phyloP scores from a whole-genome alignment of 2,888 invertebrate species.

The Octodonta nipae region DNA sequence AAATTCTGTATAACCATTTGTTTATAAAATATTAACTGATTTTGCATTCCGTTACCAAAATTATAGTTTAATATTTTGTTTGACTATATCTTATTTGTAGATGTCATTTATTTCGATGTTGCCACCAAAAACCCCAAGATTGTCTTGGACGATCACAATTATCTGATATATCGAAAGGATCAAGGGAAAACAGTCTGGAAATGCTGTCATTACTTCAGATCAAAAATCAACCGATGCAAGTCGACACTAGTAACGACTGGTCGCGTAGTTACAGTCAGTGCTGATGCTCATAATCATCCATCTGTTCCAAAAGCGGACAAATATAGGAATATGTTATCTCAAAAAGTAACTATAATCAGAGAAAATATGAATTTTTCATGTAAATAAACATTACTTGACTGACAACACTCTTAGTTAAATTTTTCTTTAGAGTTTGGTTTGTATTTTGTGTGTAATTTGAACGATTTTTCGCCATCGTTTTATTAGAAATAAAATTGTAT shows the following conservation, averaged over 20 bases:
- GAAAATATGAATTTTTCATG: no score
- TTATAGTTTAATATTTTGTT: no score
- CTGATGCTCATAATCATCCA: slow-evolving; percentile 22
- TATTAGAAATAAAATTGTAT: no score
- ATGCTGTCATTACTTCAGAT: slow-evolving; percentile 22
- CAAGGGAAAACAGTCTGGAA: slow-evolving; percentile 22
- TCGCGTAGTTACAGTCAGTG: slow-evolving; percentile 20
- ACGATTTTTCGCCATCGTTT: no score
- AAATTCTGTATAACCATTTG: no score
- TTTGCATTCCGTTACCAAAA: no score
- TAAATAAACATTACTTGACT: no score
- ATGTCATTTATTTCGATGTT: slow-evolving; percentile 22
- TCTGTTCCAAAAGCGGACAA: slow-evolving; percentile 15
- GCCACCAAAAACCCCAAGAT: slow-evolving; percentile 26
- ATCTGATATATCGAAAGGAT: slow-evolving; percentile 21
- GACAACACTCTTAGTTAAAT: no score
- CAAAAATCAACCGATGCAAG: slow-evolving; percentile 22
- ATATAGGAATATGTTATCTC: slow-evolving; percentile 20
- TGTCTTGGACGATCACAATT: slow-evolving; percentile 21
- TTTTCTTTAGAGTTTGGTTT: no score
- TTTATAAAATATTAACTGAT: no score
- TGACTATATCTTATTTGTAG: slow-evolving; percentile 13
- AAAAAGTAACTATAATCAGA: slow-evolving; percentile 19
- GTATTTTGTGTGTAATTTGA: no score
- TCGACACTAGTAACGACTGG: slow-evolving; percentile 23